Evolutionary conservation across 2,113 vertebrate genomes (phyloP), one percentile per base, ranked within the genome.

Genomic region (Eptesicus fuscus): DNA sequence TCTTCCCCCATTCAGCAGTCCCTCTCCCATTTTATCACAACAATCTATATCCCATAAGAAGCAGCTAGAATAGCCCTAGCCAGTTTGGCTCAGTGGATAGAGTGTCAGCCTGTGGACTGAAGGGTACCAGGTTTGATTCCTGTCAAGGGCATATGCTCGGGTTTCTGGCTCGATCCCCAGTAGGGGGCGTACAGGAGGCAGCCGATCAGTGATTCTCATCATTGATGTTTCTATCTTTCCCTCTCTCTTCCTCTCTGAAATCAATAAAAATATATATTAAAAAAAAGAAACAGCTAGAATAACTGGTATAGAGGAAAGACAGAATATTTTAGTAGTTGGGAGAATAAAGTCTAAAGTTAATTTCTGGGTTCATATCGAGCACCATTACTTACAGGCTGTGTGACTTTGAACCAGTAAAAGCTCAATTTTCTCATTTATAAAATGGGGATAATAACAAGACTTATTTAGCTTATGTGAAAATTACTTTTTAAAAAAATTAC

Each of bases 371-470:
- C 40, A n/a, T 80, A 84, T 42, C 37, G 94, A 65, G 37, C 23
- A 95, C 63, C 56, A 63, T 51, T 88, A 42, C 63, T 94, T 94
- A 73, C 35, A 63, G 20, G 5, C 32, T 94, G 20, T 67, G 18
- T 95, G 69, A 91, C 25, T 47, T 67, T 59, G 30, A 95, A 25
- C 35, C 67, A 93, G 28, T 78, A 69, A 77, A 76, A 88, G 47
- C n/a, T 91, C 63, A 23, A 17, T 42, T 85, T 94, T 79, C 63
- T 79, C 42, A 56, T 86, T 91, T 96, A 30, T 83, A 82, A 87
- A 89, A 71, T 87, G 22, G 40, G 28, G 32, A 49, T 88, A 87
- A 94, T 78, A 76, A 47, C 51, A 28, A 87, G 28, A 10, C 44
- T 73, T 59, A 59, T 25, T 59, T 96, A 92, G 25, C 49, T 90